Evolutionary conservation across 2,888 invertebrate genomes (phyloP), one percentile per base, ranked within the genome.

Genomic region (Drosophila fungiperda): DNA sequence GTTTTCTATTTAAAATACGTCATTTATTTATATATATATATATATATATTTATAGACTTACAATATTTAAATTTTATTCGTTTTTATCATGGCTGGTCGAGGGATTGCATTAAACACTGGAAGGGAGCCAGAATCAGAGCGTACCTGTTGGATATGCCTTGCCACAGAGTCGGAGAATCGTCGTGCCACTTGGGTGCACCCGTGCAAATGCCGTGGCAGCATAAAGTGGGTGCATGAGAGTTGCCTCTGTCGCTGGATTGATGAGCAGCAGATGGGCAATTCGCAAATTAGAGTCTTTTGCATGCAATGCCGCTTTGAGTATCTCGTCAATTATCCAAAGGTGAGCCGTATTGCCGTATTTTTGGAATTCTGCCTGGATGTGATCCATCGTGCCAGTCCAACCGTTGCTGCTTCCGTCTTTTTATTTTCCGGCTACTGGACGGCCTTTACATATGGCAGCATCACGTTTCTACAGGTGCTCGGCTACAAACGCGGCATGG

Each of bases 181-280:
- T 35, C 94, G 95, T 20, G 97, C 98, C 12, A 95, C 95, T 5
- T 99, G 99, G 99, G 97, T 99, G 6, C 97, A 97, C 90, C 99
- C 99, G 2, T 99, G 99, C 92, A 96, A 96, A 90, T 98, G 99
- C 92, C 95, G 96, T 82, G 99, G 99, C 63, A 97, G 98, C 15
- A 97, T 98, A 23, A 98, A 97, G 94, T 99, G 98, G 99, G 98
- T 98, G 15, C 99, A 99, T 91, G 98, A 99, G 92, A 95, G 96
- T 65, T 99, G 99, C 90, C 95, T 99, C 40, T 98, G 98, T 92
- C 95, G 99, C 88, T 99, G 99, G 99, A 97, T 99, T 5, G 99
- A 99, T 92, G 99, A 99, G 93, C 99, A 99, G 91, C 98, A 99
- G 91, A 97, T 97, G 90, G 98, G 98, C 54, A 97, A 98, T 90